Base-by-base conservation (phyloP, 2,797 vertebrate genomes). In the Leucoraja ocellata region DNA sequence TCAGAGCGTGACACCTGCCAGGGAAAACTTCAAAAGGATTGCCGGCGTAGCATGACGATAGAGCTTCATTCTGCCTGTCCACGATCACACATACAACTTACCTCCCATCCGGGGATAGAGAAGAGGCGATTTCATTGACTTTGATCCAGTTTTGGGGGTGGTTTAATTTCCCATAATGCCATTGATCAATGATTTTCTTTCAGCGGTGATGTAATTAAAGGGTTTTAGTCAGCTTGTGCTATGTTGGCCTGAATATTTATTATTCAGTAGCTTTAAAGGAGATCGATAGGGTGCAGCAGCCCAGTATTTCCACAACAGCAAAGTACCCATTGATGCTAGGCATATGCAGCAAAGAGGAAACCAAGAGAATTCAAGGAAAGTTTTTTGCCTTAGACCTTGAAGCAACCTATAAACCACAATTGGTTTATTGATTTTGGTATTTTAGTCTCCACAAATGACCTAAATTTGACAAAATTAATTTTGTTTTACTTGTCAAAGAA, bases 101-200 rank as follows among this genome's bases (percentile, higher is more conserved):
- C 93, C 94, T 96, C 96, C 95, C 95, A 94, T 94, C 94, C 94
- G 96, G 95, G 93, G 96, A 97, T 96, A 96, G 96, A 96, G 93
- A 93, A 96, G 97, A 97, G 96, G 96, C 97, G 95, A 95, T 96
- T 97, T 96, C 96, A 96, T 97, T 96, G 96, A 95, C 97, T 98
- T 97, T 97, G 97, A 98, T 97, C 96, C 94, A 96, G 95, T 97
- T 97, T 96, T 96, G 96, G 96, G 97, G 96, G 96, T 96, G 96
- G 96, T 96, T 96, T 96, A 95, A 97, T 96, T 97, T 97, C 97
- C 97, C 97, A 97, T 96, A 96, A 97, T 97, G 96, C 97, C 93
- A 76, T 95, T 98, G 98, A 96, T 98, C 98, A 97, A 97, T 97
- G 97, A 96, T 97, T 97, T 98, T 97, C 97, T 98, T 98, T 98